Evolutionary conservation across 1,140 invertebrate genomes (phyloP).

Genomic region (Microplitis mediator): DNA sequence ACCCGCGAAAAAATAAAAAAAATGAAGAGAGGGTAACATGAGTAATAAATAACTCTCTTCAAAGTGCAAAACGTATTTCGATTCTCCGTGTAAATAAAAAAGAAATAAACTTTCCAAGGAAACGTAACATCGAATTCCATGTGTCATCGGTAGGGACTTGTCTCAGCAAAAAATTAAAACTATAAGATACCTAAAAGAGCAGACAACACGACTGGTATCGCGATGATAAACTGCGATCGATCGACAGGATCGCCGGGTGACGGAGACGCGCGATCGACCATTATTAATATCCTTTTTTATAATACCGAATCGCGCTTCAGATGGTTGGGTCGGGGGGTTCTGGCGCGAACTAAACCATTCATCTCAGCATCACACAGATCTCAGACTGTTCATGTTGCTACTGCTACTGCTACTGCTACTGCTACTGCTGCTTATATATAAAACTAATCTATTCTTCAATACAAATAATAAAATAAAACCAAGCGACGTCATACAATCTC

Average conservation of each 20-base stretch:
- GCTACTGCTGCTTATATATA: too few species aligned
- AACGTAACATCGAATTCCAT: constrained; percentile 1
- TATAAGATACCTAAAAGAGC: neutral
- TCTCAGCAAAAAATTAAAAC: neutral
- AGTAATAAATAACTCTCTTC: neutral
- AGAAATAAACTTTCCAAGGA: constrained; percentile 5
- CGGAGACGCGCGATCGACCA: constrained; percentile 9
- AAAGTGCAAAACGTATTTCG: constrained; percentile 13
- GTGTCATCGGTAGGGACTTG: neutral
- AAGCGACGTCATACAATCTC: too few species aligned
- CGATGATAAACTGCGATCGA: constrained; percentile 12
- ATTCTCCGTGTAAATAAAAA: too few species aligned
- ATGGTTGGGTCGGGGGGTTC: neutral
- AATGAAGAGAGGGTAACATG: neutral
- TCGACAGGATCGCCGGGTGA: neutral
- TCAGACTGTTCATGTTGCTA: too few species aligned
- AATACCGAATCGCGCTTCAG: neutral
- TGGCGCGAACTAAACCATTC: constrained; percentile 6
- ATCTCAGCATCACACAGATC: neutral
- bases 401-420: too few species aligned
- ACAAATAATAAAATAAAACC: too few species aligned
- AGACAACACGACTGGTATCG: neutral
- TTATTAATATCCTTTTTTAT: constrained; percentile 19
- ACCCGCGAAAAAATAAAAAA: neutral
- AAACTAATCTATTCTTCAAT: too few species aligned